Evolutionary conservation across 2,797 vertebrate genomes (phyloP), one percentile per base, ranked within the genome.

Genomic region (Chelidonichthys spinosus): DNA sequence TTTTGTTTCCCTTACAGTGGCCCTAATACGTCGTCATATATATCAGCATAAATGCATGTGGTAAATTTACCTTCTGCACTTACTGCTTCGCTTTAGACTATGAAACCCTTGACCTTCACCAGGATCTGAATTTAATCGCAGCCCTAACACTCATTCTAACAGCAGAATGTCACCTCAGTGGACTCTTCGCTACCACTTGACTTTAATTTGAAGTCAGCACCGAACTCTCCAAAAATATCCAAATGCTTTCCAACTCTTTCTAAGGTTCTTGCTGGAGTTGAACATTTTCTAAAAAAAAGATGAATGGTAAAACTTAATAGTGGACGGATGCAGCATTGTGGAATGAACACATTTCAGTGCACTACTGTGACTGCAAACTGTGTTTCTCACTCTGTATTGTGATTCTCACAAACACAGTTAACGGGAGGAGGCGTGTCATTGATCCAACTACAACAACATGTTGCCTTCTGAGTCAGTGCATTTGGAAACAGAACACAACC

Each of bases 101-200:
- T 54, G n/a, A 42, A 53, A 71, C 55, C 35, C 25, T 25, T 25
- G 25, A 25, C 7, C 32, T 25, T 13, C 37, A 32, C 39, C n/a
- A 52, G 64, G 59, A 56, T 73, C 15, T n/a, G 47, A 40, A 50
- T 37, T 83, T 63, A 39, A 65, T 52, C 13, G 2, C 33, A 46
- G 49, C 1, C 9, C 18, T 33, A 25, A 49, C 63, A 47, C 52
- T 70, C 58, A 68, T 44, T 77, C 39, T 32, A 72, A 66, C 42
- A 13, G 9, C 36, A 8, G 42, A 61, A 46, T 4, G 36, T 85
- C 72, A 78, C 73, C 72, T 69, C 47, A 43, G 5, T 44, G 17
- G 68, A 76, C 80, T 79, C 72, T 72, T 69, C 49, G 74, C 68
- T 64, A 70, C 70, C 62, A 70, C 68, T 70, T 14, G 5, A 72